Conservation (phyloP, 2,888 invertebrate genomes). For the Cephonodes hylas region DNA sequence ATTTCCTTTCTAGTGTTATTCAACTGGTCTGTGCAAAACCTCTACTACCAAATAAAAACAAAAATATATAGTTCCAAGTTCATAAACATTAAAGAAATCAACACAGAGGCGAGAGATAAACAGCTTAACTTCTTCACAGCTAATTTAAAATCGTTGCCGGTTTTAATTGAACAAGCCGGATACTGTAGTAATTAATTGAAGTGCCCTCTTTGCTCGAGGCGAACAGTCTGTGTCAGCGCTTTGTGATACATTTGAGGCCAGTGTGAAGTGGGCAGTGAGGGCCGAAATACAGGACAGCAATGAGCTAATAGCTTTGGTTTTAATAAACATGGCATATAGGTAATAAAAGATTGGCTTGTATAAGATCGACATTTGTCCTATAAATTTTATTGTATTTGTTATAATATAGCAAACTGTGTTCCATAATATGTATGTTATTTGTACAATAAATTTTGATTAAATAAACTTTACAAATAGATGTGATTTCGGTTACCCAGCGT, state of each 20-base stretch:
- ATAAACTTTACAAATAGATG: no score
- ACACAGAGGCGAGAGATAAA: background rate
- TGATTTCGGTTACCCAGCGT: no score
- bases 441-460: no score
- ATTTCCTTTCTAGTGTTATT: no score
- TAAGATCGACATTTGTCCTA: no score
- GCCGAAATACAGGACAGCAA: background rate
- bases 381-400: no score
- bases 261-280: background rate
- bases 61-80: background rate
- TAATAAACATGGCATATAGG: no score
- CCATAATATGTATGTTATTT: no score
- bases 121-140: background rate
- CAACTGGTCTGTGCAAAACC: background rate
- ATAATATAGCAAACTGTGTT: no score
- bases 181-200: constrained; percentile 29
- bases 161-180: constrained; percentile 28
- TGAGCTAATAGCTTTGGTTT: no score
- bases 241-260: constrained; percentile 19
- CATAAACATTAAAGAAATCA: background rate
- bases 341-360: no score
- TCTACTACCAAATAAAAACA: background rate
- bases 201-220: constrained; percentile 24
- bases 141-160: constrained; percentile 1
- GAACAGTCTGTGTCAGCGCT: constrained; percentile 17